A percentile compares a stretch with the other conserved stretches of the same genome.
Evolutionary conservation across 2,797 vertebrate genomes (phyloP).

Genomic region (Podargus strigoides): DNA sequence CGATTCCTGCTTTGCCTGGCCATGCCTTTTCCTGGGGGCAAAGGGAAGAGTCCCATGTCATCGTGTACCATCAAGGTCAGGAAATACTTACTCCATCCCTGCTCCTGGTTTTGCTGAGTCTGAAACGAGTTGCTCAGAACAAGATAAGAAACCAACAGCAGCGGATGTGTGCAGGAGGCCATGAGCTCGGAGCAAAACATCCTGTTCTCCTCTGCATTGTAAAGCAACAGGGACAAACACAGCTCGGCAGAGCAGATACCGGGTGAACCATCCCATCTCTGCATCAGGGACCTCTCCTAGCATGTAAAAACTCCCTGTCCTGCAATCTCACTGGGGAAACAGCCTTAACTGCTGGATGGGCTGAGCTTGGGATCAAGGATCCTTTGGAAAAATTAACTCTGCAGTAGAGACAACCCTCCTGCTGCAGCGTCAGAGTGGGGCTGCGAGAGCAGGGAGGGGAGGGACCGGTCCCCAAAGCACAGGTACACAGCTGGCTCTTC

Average conservation of each 20-base stretch:
- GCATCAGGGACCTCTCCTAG: not conserved
- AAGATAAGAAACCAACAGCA: constrained; percentile 36
- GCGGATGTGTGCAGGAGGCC: constrained; percentile 37
- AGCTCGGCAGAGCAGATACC: rapidly evolving
- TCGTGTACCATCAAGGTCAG: not conserved
- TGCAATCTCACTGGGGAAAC: no score
- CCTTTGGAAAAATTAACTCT: not conserved
- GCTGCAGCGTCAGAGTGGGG: rapidly evolving
- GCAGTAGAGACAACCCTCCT: not conserved
- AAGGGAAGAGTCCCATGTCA: not conserved
- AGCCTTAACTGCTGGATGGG: not conserved
- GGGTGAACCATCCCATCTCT: not conserved
- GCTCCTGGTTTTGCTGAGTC: constrained; percentile 51
- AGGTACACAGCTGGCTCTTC: not conserved
- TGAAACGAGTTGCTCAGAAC: not conserved
- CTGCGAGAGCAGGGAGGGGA: not conserved
- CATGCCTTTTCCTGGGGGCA: not conserved
- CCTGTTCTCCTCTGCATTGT: constrained; percentile 5
- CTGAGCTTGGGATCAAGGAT: not conserved
- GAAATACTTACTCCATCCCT: not conserved
- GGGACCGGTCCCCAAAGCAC: not conserved
- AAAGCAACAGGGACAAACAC: not conserved
- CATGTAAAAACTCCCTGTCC: not conserved
- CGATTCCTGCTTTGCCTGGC: not conserved
- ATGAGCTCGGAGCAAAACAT: constrained; percentile 19